Conservation (phyloP, 1,140 invertebrate species). For the Brachystomella parvula region DNA sequence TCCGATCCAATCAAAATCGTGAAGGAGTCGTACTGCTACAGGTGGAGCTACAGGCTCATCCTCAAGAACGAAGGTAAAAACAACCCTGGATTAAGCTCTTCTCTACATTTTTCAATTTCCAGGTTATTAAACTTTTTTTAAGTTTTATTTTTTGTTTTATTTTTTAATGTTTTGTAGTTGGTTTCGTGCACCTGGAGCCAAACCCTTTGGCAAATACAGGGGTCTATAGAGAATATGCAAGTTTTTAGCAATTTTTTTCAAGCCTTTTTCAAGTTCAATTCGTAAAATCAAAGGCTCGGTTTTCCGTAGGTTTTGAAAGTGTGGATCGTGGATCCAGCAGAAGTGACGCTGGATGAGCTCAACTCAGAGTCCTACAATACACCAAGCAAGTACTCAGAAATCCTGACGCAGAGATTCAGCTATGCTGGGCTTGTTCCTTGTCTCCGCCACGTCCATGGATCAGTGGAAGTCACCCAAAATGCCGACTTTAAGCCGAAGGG, state of each 20-base stretch:
- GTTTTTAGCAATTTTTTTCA: background rate
- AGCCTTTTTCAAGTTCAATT: too few relatives aligned
- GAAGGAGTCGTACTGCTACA: background rate
- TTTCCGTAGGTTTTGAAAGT: background rate
- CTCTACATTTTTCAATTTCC: background rate
- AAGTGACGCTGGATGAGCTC: background rate
- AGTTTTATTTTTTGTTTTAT: background rate
- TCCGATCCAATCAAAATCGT: conserved; percentile 6
- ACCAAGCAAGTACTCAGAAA: background rate
- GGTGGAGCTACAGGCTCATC: background rate
- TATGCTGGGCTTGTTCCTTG: background rate
- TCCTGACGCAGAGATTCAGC: background rate
- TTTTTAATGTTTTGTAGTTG: background rate
- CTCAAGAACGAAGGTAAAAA: background rate
- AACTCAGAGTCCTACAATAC: background rate
- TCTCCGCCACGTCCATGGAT: background rate
- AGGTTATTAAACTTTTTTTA: background rate
- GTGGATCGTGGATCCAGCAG: conserved; percentile 1
- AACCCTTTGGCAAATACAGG: background rate
- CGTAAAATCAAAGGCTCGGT: too few relatives aligned
- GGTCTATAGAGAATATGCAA: background rate
- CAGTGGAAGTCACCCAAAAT: background rate
- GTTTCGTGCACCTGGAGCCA: background rate
- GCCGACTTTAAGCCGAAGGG: background rate
- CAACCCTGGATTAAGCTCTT: background rate